phyloP scores from a whole-genome alignment of 2,113 vertebrate genomes.

The Platichthys flesus region DNA sequence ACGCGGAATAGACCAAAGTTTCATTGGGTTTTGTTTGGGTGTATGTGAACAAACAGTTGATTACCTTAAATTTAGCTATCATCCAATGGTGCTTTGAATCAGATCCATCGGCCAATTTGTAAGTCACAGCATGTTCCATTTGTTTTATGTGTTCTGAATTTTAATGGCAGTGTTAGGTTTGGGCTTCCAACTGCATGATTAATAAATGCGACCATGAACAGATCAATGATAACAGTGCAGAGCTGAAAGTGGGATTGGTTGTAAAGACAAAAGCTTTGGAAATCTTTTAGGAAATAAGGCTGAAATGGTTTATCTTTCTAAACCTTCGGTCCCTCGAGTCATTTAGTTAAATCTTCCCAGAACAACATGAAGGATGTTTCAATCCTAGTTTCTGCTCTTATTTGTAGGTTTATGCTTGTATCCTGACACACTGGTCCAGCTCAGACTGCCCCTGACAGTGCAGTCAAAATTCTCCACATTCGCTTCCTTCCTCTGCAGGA shows the following conservation, averaged over 20 bases:
- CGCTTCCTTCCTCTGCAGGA: constrained; percentile 9
- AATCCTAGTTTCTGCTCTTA: background rate
- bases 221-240: background rate
- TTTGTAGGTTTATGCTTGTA: constrained; percentile 4
- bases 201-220: constrained; percentile 7
- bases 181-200: background rate
- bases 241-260: background rate
- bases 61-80: background rate
- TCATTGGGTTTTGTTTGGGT: background rate
- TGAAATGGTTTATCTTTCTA: background rate
- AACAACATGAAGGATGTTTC: background rate
- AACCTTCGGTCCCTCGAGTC: background rate
- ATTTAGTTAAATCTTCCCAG: background rate
- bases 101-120: background rate
- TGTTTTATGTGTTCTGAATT: background rate
- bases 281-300: background rate
- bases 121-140: background rate
- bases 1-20: background rate
- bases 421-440: constrained; percentile 10
- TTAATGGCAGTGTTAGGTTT: background rate
- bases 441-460: constrained; percentile 5
- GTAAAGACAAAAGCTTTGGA: background rate
- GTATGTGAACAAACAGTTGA: background rate
- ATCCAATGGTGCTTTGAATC: background rate
- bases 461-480: constrained; percentile 9